Evolutionary conservation across 2,113 vertebrate species (phyloP).

Genomic region (Sapayoa aenigma): DNA sequence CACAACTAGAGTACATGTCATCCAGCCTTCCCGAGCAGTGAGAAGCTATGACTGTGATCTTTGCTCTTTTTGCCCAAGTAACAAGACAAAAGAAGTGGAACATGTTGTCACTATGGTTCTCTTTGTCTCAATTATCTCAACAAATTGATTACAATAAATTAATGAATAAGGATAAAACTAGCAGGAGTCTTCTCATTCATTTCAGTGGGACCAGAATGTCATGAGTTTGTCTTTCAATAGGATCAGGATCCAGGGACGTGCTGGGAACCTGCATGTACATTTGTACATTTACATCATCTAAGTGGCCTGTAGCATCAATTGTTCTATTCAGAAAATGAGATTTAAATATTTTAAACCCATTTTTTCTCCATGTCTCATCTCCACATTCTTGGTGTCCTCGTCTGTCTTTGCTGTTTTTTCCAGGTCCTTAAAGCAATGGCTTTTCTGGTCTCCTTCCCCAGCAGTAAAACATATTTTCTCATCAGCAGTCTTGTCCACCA

Average conservation of each 20-base stretch:
- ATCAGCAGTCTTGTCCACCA: background rate
- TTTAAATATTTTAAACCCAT: background rate
- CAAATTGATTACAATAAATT: background rate
- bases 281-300: background rate
- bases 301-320: background rate
- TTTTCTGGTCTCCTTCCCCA: background rate
- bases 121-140: background rate
- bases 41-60: background rate
- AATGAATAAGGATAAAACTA: background rate
- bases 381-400: background rate
- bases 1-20: accelerated
- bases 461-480: background rate
- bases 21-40: background rate
- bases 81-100: background rate
- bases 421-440: background rate
- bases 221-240: background rate
- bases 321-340: background rate
- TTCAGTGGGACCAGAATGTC: background rate
- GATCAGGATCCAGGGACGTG: background rate
- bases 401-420: background rate
- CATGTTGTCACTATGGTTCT: background rate
- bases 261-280: background rate
- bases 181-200: background rate
- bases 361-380: background rate
- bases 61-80: background rate